phyloP scores from a whole-genome alignment of 2,113 vertebrate genomes.

The Chinchilla lanigera region DNA sequence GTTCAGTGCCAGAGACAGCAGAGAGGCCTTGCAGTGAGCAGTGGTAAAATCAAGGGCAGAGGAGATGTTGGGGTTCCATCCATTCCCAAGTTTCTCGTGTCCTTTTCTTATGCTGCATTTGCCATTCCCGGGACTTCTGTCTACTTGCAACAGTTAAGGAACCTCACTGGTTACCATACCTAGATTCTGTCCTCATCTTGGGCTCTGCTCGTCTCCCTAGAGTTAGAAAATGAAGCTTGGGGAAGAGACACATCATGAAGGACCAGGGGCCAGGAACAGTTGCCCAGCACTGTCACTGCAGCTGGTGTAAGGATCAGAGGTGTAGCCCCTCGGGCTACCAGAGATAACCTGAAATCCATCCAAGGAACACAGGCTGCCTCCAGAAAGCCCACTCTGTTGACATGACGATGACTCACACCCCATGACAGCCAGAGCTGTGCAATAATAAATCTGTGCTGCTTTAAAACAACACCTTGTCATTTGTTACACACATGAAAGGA shows the following conservation, averaged over 20 bases:
- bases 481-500: not conserved
- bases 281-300: not conserved
- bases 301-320: not conserved
- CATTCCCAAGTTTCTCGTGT: not conserved
- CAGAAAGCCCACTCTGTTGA: not conserved
- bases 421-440: not conserved
- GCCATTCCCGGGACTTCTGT: not conserved
- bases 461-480: not conserved
- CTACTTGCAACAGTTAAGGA: not conserved
- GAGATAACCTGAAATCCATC: not conserved
- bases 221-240: not conserved
- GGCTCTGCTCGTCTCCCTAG: not conserved
- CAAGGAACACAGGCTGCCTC: not conserved
- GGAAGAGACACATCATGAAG: not conserved
- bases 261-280: rapidly evolving
- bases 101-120: not conserved
- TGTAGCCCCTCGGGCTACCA: not conserved
- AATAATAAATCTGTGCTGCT: not conserved
- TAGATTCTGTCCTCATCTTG: not conserved
- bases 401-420: rapidly evolving
- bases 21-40: not conserved
- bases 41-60: too few relatives aligned
- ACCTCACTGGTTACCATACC: rapidly evolving
- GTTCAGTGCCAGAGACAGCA: not conserved
- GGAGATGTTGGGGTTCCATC: not conserved